Evolutionary conservation across 2,113 vertebrate species (phyloP), one percentile per base, ranked within the genome.

Genomic region (Oriolus oriolus): DNA sequence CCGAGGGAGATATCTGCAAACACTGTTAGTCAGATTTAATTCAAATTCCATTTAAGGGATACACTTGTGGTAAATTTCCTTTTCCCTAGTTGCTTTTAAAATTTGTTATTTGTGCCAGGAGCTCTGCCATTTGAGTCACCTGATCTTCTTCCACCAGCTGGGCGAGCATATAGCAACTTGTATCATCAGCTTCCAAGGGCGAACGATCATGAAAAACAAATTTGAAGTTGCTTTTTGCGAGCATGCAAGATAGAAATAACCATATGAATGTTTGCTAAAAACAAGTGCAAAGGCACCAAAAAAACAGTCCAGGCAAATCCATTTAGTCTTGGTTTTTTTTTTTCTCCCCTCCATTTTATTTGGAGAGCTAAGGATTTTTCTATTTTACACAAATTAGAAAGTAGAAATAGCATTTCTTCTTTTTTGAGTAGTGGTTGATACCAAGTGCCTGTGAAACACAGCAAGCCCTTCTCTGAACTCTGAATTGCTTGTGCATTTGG

Each of bases 121-220:
- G 82, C 54, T 91, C 70, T 90, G 52, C 71, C 68, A 0, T 83
- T 63, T 70, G 85, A 96, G 90, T 90, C 95, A 88, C 87, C 83
- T 95, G 85, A 88, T 88, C 86, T 41, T 77, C 76, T 78, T 88
- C 93, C 82, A 88, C 79, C 90, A 91, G 95, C 90, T 93, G 82
- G 87, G 84, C 47, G 50, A 96, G 84, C 78, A 74, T 74, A 90
- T 4, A 95, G 26, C 79, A 86, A 84, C 59, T 91, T 63, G 66
- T 53, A 85, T 70, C 87, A 73, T 73, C 81, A 65, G 70, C 87
- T 92, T 91, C 83, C 73, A 90, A 96, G 93, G 93, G 85, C 11
- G 14, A 90, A 84, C 8, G n/a, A 90, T 89, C 68, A 49, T 8
- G 44, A 95, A 91, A 93, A 96, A 84, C 68, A 95, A 84, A 88